Conservation (phyloP, 2,797 vertebrate species). For the Graptemys geographica region DNA sequence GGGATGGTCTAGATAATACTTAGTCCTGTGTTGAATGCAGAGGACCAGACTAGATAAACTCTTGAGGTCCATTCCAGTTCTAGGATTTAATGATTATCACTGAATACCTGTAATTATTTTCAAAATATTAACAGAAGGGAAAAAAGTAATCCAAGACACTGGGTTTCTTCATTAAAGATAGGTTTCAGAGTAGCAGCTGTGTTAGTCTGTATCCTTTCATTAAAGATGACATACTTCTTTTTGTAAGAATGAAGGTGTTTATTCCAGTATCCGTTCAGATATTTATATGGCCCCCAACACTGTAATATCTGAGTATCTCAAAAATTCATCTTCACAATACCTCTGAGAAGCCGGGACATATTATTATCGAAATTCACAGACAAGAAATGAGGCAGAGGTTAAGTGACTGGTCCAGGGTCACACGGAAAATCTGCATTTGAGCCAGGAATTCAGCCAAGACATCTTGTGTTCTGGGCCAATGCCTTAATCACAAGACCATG, state of each 20-base stretch:
- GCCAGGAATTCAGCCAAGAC: not conserved
- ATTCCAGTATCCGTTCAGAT: not conserved
- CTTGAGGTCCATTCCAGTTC: too few species aligned
- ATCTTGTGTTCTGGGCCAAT: not conserved
- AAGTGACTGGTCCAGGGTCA: not conserved
- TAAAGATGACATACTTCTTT: not conserved
- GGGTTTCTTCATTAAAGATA: not conserved
- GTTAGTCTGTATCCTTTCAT: not conserved
- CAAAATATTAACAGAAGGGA: not conserved
- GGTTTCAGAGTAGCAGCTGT: too few species aligned
- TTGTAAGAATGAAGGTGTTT: not conserved
- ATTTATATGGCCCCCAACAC: not conserved
- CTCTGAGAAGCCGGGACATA: rapidly evolving
- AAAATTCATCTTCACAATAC: not conserved
- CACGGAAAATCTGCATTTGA: not conserved
- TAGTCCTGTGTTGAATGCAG: too few species aligned
- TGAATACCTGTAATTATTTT: not conserved
- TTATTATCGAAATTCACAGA: not conserved
- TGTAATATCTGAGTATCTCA: not conserved
- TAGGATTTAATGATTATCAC: not conserved
- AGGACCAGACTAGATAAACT: too few species aligned
- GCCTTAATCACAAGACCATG: not conserved
- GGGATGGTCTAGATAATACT: too few species aligned
- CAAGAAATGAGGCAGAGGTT: not conserved
- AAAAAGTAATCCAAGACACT: not conserved